Base-by-base conservation (phyloP, 2,888 invertebrate genomes). In the Eupithecia insigniata region DNA sequence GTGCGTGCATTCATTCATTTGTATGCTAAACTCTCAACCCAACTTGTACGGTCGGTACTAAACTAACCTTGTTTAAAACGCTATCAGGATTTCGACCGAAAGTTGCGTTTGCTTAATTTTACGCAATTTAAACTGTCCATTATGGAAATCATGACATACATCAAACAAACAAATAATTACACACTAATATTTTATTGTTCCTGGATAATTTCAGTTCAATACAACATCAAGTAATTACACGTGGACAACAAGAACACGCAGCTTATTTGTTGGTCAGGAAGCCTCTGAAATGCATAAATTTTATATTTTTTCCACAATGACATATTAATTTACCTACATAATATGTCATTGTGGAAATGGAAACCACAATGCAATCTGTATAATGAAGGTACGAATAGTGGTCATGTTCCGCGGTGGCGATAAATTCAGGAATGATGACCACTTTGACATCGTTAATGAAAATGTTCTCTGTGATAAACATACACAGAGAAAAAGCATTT, bases 361-460 rank as follows among this genome's bases (percentile, higher is more conserved):
- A 4, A 55, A 55, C 26, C 26, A 55, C 55, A 55, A 4, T 55
- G 12, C 5, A 26, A 26, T 55, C 55, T 51, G 22, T 22, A 22
- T 22, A 51, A 22, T 51, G 22, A 22, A 51, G n/a, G 46, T 51
- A 8, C 22, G 46, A 22, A 46, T 51, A 51, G 71, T 55, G 62
- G 67, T 55, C 22, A 60, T 30, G 61, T 55, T 6, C n/a, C 30
- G 66, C 60, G 67, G 39, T 34, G 34, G 51, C 67, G n/a, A 66
- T 70, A 36, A 66, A 69, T 72, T 61, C 66, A 39, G 30, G 60
- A 64, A 28, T 58, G 62, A 62, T 67, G 66, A 62, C 36, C 61
- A 22, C 60, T 36, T n/a, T 36, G 36, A 58, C 58, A 34, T 43
- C 28, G 66, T 28, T 66, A 60, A 65, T 68, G 58, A 55, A 67